A percentile compares a stretch with the other conserved stretches of the same genome.
Evolutionary conservation across 2,113 vertebrate species (phyloP).

Genomic region (Varanus salvator): DNA sequence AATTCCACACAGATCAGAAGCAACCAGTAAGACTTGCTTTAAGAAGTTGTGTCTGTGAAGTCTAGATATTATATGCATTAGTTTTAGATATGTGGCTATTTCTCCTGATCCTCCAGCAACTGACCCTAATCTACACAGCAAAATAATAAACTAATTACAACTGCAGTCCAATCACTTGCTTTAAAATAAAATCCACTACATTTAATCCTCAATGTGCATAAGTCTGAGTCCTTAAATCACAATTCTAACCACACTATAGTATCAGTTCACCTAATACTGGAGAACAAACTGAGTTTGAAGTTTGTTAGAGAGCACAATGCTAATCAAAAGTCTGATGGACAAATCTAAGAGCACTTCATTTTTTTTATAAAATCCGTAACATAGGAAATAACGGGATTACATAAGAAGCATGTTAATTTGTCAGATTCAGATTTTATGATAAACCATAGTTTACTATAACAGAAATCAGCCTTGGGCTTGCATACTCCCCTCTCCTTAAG

Average conservation of each 20-base stretch:
- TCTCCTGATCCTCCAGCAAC: neutral
- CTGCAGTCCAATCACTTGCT: neutral
- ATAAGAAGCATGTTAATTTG: neutral
- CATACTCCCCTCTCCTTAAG: neutral
- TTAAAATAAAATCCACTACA: neutral
- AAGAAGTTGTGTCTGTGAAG: neutral
- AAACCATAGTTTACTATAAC: neutral
- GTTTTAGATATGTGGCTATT: neutral
- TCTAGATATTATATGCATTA: neutral
- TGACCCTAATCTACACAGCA: neutral
- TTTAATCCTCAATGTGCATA: neutral
- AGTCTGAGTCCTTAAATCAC: neutral
- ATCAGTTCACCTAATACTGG: neutral
- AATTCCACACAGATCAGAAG: neutral
- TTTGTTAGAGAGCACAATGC: neutral
- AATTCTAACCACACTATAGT: neutral
- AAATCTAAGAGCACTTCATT: neutral
- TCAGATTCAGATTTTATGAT: neutral
- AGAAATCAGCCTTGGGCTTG: neutral
- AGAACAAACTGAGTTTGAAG: neutral
- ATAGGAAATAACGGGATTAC: neutral
- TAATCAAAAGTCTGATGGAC: neutral
- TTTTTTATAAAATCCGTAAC: neutral
- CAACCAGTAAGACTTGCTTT: neutral
- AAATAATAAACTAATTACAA: neutral